Percentiles rank a stretch among this genome's conserved stretches.
Conservation (phyloP, 2,888 invertebrate genomes). For the Eupithecia inturbata region DNA sequence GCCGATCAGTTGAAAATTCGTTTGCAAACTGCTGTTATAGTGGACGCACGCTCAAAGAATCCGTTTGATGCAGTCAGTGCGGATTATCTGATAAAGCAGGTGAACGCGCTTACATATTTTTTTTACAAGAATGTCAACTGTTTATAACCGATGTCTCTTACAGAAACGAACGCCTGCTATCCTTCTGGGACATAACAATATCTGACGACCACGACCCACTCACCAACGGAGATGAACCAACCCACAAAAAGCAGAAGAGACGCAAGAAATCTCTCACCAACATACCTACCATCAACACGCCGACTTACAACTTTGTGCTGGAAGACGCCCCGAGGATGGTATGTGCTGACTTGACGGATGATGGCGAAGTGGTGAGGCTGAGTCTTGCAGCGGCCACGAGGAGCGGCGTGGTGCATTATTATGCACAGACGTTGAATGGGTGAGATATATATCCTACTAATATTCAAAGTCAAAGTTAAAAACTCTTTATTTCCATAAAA, state of each 20-base stretch:
- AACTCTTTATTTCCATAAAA: no score
- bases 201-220: constrained; percentile 61
- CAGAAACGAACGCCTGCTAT: constrained; percentile 77
- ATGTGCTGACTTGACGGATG: constrained; percentile 75
- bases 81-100: no score
- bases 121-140: no score
- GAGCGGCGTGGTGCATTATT: constrained; percentile 91
- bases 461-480: no score
- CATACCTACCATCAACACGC: constrained; percentile 49
- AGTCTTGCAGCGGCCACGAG: constrained; percentile 86
- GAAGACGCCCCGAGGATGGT: constrained; percentile 86
- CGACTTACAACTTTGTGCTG: constrained; percentile 85
- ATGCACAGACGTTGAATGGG: constrained; percentile 91
- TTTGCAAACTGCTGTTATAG: no score
- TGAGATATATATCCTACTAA: no score
- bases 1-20: no score
- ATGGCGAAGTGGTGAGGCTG: constrained; percentile 80
- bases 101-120: no score
- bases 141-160: constrained; percentile 27
- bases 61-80: no score
- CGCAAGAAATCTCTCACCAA: constrained; percentile 62
- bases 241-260: constrained; percentile 70
- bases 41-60: no score
- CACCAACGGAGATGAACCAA: constrained; percentile 64
- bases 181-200: constrained; percentile 78